phyloP scores from a whole-genome alignment of 2,888 invertebrate genomes.

The Leptothorax acervorum region DNA sequence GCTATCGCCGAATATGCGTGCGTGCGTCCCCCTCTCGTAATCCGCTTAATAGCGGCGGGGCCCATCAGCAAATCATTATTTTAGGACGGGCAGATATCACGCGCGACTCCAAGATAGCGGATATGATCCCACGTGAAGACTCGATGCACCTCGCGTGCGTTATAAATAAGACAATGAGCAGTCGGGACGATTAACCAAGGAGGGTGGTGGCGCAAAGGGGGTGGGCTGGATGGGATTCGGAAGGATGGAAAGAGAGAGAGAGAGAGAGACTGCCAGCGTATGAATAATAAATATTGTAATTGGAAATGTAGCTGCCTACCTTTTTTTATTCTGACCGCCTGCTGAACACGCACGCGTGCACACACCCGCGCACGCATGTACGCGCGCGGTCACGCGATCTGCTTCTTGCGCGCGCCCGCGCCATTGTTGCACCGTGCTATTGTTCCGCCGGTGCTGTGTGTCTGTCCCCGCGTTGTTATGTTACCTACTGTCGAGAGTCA shows the following conservation, averaged over 20 bases:
- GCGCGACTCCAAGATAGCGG: constrained; percentile 11
- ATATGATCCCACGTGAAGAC: background rate
- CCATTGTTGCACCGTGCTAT: constrained; percentile 42
- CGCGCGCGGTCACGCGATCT: constrained; percentile 39
- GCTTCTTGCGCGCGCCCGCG: background rate
- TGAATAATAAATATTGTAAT: constrained; percentile 61
- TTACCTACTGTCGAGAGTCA: constrained; percentile 53
- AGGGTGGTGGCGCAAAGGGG: background rate
- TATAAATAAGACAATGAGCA: constrained; percentile 49
- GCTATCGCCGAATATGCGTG: constrained; percentile 34
- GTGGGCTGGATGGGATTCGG: background rate
- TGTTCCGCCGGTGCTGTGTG: constrained; percentile 37
- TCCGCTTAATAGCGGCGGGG: constrained; percentile 29
- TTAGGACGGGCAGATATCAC: constrained; percentile 43
- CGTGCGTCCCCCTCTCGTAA: constrained; percentile 37
- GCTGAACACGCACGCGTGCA: constrained; percentile 10
- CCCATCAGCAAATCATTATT: constrained; percentile 47
- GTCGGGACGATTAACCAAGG: constrained; percentile 21
- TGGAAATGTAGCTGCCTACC: constrained; percentile 48
- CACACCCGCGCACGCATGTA: background rate
- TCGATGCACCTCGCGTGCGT: constrained; percentile 10
- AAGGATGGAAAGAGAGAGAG: constrained; percentile 5
- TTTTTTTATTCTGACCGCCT: background rate
- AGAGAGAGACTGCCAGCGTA: background rate
- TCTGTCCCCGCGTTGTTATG: constrained; percentile 38